Evolutionary conservation across 2,113 vertebrate species (phyloP).

Genomic region (Phrynocephalus versicolor): DNA sequence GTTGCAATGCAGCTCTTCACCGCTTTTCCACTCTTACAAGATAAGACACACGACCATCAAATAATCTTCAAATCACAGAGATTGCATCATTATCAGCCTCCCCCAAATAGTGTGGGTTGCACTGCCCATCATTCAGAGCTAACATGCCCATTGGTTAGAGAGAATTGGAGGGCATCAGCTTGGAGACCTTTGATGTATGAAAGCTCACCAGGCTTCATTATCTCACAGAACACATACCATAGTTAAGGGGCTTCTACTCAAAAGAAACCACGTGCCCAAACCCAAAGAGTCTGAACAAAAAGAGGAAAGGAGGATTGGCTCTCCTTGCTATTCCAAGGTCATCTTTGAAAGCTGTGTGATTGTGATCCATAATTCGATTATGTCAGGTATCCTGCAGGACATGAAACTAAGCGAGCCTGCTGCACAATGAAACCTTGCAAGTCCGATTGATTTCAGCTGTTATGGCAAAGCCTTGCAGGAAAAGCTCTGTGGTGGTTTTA

Average conservation of each 20-base stretch:
- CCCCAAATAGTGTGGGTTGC: not conserved
- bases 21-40: not conserved
- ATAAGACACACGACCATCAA: not conserved
- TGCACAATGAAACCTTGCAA: not conserved
- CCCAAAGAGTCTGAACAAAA: conserved; percentile 20
- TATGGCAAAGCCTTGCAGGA: not conserved
- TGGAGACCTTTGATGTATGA: not conserved
- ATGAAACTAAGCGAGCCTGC: not conserved
- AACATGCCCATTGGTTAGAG: not conserved
- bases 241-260: not conserved
- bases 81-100: not conserved
- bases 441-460: not conserved
- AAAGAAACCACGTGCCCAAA: not conserved
- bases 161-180: not conserved
- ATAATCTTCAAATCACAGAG: conserved; percentile 2
- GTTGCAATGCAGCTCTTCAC: not conserved
- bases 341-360: not conserved
- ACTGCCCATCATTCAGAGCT: not conserved
- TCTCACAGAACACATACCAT: not conserved
- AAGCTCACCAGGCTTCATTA: not conserved
- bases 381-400: not conserved
- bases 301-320: not conserved
- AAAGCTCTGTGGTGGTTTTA: not conserved
- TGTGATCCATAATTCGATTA: not conserved
- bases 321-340: not conserved